A percentile compares a stretch with the other conserved stretches of the same genome.
phyloP scores from a whole-genome alignment of 2,113 vertebrate genomes.

The Piprites chloris region DNA sequence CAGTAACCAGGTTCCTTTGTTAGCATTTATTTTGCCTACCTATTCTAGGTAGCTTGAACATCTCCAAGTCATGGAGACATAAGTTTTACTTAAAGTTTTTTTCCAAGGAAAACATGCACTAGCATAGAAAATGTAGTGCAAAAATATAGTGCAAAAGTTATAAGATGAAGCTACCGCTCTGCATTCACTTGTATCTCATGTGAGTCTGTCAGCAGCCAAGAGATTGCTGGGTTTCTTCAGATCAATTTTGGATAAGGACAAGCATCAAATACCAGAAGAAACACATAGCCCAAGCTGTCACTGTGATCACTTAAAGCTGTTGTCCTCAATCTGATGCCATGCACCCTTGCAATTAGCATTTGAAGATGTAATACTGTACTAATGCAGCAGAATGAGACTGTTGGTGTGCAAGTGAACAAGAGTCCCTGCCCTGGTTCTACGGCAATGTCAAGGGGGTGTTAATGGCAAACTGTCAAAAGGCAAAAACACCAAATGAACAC shows the following conservation, averaged over 20 bases:
- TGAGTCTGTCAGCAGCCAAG: neutral
- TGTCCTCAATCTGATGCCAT: neutral
- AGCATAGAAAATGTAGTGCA: neutral
- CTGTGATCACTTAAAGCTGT: neutral
- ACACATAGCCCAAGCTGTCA: neutral
- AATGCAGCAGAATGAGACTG: neutral
- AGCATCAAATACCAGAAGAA: neutral
- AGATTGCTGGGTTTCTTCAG: neutral
- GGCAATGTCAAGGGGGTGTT: neutral
- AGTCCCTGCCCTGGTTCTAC: rapidly evolving
- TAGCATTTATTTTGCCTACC: neutral
- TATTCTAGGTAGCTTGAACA: neutral
- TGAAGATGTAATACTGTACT: neutral
- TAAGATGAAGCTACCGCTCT: neutral
- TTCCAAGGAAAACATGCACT: neutral
- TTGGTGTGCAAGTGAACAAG: neutral
- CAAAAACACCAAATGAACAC: neutral
- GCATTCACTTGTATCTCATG: neutral
- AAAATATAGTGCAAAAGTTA: neutral
- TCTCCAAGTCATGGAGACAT: neutral
- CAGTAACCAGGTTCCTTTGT: neutral
- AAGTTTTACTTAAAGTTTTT: neutral
- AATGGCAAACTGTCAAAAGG: neutral
- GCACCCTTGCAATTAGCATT: neutral
- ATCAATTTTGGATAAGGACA: neutral